Conservation (phyloP, 2,113 vertebrate species). For the Rhizomys pruinosus region DNA sequence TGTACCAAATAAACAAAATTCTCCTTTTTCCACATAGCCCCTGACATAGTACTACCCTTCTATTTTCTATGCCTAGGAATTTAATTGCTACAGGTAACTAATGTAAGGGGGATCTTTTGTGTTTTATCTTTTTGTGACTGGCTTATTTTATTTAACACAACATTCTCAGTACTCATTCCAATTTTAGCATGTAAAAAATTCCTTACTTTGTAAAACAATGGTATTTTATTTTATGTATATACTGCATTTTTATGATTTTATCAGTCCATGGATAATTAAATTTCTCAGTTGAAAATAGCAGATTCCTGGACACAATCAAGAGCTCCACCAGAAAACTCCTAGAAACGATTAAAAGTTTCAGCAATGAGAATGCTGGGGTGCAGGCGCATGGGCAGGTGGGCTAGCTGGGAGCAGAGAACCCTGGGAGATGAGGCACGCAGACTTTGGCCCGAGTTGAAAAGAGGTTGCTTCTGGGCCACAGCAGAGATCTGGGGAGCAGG, state of each 20-base stretch:
- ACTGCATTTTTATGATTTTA: neutral
- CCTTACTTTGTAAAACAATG: neutral
- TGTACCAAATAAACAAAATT: neutral
- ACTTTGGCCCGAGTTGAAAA: no score
- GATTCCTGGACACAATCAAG: neutral
- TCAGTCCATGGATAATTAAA: neutral
- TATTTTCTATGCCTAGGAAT: neutral
- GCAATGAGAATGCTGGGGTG: no score
- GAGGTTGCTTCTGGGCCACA: no score
- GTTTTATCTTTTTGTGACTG: neutral
- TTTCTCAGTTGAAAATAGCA: constrained; percentile 16
- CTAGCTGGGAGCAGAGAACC: no score
- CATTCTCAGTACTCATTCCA: neutral
- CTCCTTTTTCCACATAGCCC: neutral
- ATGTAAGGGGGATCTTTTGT: neutral
- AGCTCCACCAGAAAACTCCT: no score
- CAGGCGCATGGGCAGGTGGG: no score
- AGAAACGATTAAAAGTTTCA: no score
- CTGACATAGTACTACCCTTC: neutral
- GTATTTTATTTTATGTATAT: neutral
- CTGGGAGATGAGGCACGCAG: no score
- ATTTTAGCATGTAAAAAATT: neutral
- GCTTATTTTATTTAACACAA: neutral
- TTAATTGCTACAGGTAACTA: neutral
- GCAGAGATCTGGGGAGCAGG: no score